These are phyloP conservation scores for Cryptus armator DNA, from an alignment of 2,888 invertebrate species.

Conservation along the genomic window DNA sequence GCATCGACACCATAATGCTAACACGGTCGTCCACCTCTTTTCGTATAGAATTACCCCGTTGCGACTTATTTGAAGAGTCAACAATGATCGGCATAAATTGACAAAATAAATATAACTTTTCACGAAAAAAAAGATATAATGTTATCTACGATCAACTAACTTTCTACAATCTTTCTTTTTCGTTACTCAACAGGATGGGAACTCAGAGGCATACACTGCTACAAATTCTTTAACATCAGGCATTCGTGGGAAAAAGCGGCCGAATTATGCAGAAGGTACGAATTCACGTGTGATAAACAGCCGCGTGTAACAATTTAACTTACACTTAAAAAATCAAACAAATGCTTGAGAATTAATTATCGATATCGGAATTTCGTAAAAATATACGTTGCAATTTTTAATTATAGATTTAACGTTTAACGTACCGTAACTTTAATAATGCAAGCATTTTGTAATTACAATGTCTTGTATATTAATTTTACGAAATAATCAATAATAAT, in stretches of 20 bases:
- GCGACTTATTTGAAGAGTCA: neutral
- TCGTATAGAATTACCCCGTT: neutral
- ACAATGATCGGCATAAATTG: neutral
- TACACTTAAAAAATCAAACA: neutral
- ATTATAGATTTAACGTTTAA: too few species aligned
- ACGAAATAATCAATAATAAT: too few species aligned
- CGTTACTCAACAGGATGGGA: slow-evolving; percentile 92
- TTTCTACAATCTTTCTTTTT: slow-evolving; percentile 68
- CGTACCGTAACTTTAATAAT: too few species aligned
- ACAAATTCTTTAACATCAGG: slow-evolving; percentile 97
- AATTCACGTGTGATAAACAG: neutral
- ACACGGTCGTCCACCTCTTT: slow-evolving; percentile 50
- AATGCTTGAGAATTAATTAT: too few species aligned
- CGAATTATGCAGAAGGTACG: slow-evolving; percentile 96
- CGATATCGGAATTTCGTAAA: too few species aligned
- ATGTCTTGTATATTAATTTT: too few species aligned
- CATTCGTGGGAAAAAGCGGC: slow-evolving; percentile 98
- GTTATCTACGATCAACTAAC: slow-evolving; percentile 58
- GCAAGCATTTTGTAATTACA: too few species aligned
- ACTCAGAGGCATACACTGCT: slow-evolving; percentile 95
- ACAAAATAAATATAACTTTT: neutral
- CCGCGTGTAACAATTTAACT: neutral
- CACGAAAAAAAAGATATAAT: neutral
- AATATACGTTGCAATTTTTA: too few species aligned
- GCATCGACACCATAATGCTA: slow-evolving; percentile 61